Evolutionary conservation across 2,797 vertebrate species (phyloP).

Genomic region (Lycodopsis pacificus): DNA sequence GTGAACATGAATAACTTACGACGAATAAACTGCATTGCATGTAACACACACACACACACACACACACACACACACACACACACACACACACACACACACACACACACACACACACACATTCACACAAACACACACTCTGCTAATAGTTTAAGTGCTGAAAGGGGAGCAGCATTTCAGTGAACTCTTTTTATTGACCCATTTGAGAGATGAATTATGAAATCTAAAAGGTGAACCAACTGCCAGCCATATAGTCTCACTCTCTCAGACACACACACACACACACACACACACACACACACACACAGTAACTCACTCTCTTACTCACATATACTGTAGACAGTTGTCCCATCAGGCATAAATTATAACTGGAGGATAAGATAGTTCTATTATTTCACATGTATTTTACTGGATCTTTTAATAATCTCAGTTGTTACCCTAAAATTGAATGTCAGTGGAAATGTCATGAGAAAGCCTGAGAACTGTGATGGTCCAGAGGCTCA

Average conservation of each 20-base stretch:
- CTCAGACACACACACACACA: neutral
- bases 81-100: no score
- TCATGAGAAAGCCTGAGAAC: constrained; percentile 4
- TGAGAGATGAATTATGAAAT: constrained; percentile 65
- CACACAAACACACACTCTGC: neutral
- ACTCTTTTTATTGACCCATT: constrained; percentile 66
- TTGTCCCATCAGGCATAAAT: constrained; percentile 3
- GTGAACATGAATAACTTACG: neutral
- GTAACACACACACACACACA: neutral
- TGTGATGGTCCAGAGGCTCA: neutral
- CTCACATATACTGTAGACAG: neutral
- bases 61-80: constrained; percentile 9
- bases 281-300: neutral
- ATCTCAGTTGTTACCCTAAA: neutral
- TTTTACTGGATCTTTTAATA: constrained; percentile 9
- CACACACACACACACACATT: neutral
- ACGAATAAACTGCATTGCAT: neutral
- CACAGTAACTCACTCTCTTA: neutral
- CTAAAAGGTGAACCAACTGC: constrained; percentile 46
- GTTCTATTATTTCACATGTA: constrained; percentile 1
- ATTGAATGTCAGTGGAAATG: constrained; percentile 18
- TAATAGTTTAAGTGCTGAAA: constrained; percentile 57
- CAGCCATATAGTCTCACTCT: neutral
- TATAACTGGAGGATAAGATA: constrained; percentile 3
- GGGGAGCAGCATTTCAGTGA: constrained; percentile 44